Percentiles rank a stretch among this genome's conserved stretches.
Evolutionary conservation across 1,140 invertebrate species (phyloP).

Genomic region (Papilio aristodemus): DNA sequence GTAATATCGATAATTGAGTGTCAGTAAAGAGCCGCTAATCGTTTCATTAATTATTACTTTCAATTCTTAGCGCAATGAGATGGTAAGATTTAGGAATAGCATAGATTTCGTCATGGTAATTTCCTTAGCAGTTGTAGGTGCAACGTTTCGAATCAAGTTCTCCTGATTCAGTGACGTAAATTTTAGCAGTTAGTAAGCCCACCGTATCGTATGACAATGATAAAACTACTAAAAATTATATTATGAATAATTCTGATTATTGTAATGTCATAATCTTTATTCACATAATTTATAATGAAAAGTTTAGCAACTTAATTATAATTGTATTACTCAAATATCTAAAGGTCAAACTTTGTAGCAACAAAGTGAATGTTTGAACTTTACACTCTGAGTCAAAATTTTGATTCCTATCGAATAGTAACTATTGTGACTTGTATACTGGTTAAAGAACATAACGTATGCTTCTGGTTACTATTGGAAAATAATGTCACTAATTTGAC

Average conservation of each 20-base stretch:
- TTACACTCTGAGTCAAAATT: slow-evolving; percentile 2
- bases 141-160: background rate
- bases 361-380: slow-evolving; percentile 22
- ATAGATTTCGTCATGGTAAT: background rate
- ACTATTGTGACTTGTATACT: background rate
- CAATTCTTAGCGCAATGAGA: background rate
- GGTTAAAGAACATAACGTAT: background rate
- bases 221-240: too few relatives aligned
- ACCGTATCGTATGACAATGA: too few relatives aligned
- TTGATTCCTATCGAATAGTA: slow-evolving; percentile 12
- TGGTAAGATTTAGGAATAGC: background rate
- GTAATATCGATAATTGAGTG: background rate
- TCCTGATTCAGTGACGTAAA: background rate
- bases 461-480: too few relatives aligned
- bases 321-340: slow-evolving; percentile 7
- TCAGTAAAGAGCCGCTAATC: background rate
- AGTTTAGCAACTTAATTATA: slow-evolving; percentile 13
- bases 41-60: background rate
- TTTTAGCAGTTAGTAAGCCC: background rate
- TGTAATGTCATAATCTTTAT: background rate
- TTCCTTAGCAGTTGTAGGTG: background rate
- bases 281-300: slow-evolving; percentile 13
- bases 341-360: slow-evolving; percentile 14
- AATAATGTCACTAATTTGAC: too few relatives aligned
- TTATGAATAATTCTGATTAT: background rate